Evolutionary conservation across 2,113 vertebrate genomes (phyloP).

Genomic region (Collichthys lucidus): DNA sequence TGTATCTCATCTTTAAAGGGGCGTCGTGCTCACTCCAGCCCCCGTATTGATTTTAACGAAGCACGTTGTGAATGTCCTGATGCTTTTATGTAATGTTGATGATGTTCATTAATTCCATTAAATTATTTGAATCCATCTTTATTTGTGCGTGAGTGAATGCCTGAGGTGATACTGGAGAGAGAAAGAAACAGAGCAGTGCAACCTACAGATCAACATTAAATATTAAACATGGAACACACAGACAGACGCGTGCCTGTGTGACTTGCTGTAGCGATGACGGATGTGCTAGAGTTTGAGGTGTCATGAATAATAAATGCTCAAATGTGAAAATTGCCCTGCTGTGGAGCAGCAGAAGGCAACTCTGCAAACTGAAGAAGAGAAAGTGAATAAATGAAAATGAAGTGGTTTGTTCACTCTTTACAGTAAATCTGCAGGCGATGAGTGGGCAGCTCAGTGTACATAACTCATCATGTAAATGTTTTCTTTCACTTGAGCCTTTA

Average conservation of each 20-base stretch:
- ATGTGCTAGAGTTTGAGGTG: slow-evolving; percentile 56
- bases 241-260: slow-evolving; percentile 24
- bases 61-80: slow-evolving; percentile 66
- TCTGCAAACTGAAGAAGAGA: not conserved
- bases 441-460: not conserved
- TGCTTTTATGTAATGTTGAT: slow-evolving; percentile 49
- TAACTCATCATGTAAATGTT: not conserved
- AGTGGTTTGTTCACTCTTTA: not conserved
- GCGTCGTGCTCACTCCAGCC: slow-evolving; percentile 2
- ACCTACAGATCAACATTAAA: slow-evolving; percentile 43
- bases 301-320: slow-evolving; percentile 69
- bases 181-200: slow-evolving; percentile 6
- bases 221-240: slow-evolving; percentile 37
- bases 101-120: slow-evolving; percentile 48
- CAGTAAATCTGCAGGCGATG: not conserved
- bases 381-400: not conserved
- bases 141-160: slow-evolving; percentile 14
- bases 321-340: slow-evolving; percentile 51
- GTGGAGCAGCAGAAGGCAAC: slow-evolving; percentile 29
- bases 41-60: slow-evolving; percentile 56
- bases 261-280: slow-evolving; percentile 38
- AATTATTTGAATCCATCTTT: slow-evolving; percentile 51
- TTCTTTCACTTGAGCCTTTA: not conserved
- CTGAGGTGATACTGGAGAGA: slow-evolving; percentile 4
- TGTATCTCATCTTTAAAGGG: slow-evolving; percentile 33